Percentiles rank a stretch among this genome's conserved stretches.
Conservation (phyloP, 1,140 invertebrate species). For the Drosophila malerkotliana region DNA sequence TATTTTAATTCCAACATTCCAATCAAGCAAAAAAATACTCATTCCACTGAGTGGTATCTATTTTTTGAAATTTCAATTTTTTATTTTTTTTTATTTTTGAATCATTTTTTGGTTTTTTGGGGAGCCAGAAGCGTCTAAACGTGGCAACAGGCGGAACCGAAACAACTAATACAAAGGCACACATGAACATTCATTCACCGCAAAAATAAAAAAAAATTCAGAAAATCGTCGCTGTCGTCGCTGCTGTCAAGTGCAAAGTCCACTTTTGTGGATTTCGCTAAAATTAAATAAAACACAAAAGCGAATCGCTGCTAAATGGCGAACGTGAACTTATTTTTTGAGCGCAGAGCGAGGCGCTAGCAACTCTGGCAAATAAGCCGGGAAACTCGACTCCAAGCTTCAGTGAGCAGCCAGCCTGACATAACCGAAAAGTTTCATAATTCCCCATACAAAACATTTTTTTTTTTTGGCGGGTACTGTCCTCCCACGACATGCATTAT, state of each 20-base stretch:
- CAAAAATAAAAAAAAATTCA: constrained; percentile 33
- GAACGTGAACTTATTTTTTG: constrained; percentile 63
- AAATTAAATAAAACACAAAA: constrained; percentile 77
- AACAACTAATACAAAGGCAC: constrained; percentile 9
- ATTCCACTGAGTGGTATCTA: background rate
- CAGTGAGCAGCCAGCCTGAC: constrained; percentile 3
- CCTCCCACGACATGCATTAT: constrained; percentile 1
- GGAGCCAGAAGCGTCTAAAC: constrained; percentile 47
- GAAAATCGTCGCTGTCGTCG: constrained; percentile 32
- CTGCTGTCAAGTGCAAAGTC: constrained; percentile 66
- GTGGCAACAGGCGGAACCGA: constrained; percentile 62
- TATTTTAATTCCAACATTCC: background rate
- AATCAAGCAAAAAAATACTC: constrained; percentile 18
- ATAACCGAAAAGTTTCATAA: constrained; percentile 28
- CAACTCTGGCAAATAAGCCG: constrained; percentile 21
- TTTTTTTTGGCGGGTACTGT: no score
- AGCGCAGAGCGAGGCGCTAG: no score
- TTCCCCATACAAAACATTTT: background rate
- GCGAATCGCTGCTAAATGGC: constrained; percentile 53
- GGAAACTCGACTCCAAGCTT: background rate
- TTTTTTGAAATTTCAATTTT: background rate
- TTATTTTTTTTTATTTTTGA: background rate
- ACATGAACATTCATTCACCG: constrained; percentile 65
- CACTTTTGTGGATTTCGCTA: constrained; percentile 73
- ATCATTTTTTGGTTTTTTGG: constrained; percentile 9